Conservation (phyloP, 2,113 vertebrate genomes). For the Neotoma lepida region DNA sequence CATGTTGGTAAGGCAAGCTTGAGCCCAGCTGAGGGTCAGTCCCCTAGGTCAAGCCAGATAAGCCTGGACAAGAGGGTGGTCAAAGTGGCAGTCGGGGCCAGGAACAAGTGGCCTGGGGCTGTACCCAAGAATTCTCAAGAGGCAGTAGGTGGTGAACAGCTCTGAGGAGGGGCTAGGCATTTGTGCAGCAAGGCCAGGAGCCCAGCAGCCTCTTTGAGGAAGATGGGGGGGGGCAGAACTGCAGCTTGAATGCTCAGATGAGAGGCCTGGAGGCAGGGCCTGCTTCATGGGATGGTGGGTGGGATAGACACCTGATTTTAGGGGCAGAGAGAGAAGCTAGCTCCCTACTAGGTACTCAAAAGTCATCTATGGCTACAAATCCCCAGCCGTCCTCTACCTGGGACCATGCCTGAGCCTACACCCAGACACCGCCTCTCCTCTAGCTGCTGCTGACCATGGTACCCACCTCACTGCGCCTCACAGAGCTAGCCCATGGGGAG, state of each 20-base stretch:
- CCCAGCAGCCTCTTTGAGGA: neutral
- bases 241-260: neutral
- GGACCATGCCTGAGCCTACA: neutral
- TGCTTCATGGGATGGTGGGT: neutral
- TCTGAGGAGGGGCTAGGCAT: neutral
- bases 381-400: neutral
- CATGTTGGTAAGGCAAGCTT: neutral
- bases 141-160: neutral
- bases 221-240: neutral
- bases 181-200: neutral
- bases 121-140: neutral
- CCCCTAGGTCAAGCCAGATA: neutral
- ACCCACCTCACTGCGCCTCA: neutral
- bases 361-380: neutral
- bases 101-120: neutral
- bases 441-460: too few relatives aligned
- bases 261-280: neutral
- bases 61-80: neutral
- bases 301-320: neutral
- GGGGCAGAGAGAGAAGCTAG: neutral
- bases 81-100: neutral
- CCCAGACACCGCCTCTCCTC: neutral
- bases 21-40: neutral
- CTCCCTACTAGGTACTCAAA: neutral
- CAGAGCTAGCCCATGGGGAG: neutral